Conservation (phyloP, 1,140 invertebrate species). For the Papilio polyxenes region DNA sequence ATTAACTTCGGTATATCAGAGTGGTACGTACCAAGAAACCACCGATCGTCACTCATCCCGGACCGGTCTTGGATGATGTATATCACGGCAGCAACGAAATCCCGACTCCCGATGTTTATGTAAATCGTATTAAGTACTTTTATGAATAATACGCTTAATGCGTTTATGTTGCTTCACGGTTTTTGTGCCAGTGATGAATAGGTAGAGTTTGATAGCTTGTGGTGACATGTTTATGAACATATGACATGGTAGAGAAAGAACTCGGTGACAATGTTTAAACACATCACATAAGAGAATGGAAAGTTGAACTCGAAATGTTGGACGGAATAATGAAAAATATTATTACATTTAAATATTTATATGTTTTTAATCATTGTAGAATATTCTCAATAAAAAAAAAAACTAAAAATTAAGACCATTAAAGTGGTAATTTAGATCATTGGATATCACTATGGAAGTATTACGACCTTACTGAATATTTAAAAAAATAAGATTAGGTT, state of each 20-base stretch:
- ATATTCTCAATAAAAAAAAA: no score
- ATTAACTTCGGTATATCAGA: slow-evolving; percentile 58
- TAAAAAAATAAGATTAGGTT: no score
- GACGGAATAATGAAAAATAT: no score
- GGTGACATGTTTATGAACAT: neutral
- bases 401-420: no score
- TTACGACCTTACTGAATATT: no score
- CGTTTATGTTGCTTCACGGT: slow-evolving; percentile 22
- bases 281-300: no score
- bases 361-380: no score
- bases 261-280: no score
- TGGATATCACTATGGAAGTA: no score
- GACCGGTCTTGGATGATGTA: slow-evolving; percentile 45
- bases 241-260: neutral
- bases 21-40: slow-evolving; percentile 43
- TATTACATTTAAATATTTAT: no score
- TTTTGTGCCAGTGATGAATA: neutral
- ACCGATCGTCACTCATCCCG: slow-evolving; percentile 54
- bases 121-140: slow-evolving; percentile 40
- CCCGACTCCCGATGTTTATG: slow-evolving; percentile 45
- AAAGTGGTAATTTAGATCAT: no score
- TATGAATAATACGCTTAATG: slow-evolving; percentile 38
- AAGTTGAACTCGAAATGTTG: no score
- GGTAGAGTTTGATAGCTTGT: neutral
- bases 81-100: slow-evolving; percentile 38